Percentiles rank a stretch among this genome's conserved stretches.
Conservation (phyloP, 1,140 invertebrate genomes). For the Micrasema longulum region DNA sequence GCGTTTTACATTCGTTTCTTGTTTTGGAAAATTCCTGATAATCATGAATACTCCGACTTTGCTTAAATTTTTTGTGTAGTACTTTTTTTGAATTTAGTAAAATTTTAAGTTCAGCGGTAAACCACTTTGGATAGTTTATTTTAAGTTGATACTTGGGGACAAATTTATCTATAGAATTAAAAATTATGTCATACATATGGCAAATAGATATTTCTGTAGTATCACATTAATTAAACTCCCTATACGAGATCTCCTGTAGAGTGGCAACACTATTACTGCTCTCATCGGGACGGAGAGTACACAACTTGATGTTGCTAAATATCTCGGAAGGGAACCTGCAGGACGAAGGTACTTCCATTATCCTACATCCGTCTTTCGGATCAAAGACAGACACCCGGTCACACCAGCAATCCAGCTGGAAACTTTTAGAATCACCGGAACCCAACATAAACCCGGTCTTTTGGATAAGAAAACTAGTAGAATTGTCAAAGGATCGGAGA, state of each 20-base stretch:
- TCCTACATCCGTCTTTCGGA: constrained; percentile 56
- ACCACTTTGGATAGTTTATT: too few relatives aligned
- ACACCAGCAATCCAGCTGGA: constrained; percentile 2
- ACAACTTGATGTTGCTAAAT: constrained; percentile 56
- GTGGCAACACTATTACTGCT: constrained; percentile 55
- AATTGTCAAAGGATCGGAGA: too few relatives aligned
- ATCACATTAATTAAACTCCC: constrained; percentile 27
- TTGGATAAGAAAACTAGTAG: not conserved
- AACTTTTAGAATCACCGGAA: not conserved
- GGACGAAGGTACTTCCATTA: constrained; percentile 48
- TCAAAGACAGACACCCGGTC: constrained; percentile 56
- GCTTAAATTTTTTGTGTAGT: too few relatives aligned
- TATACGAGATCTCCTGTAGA: constrained; percentile 54
- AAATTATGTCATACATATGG: too few relatives aligned
- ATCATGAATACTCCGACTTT: too few relatives aligned
- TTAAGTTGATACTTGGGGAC: too few relatives aligned
- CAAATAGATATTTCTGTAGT: too few relatives aligned
- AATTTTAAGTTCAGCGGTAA: too few relatives aligned
- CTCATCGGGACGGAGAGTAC: constrained; percentile 55
- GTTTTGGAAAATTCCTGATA: too few relatives aligned
- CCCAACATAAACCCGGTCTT: not conserved
- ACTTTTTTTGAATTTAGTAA: too few relatives aligned
- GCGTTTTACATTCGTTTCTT: too few relatives aligned
- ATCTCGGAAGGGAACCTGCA: constrained; percentile 39
- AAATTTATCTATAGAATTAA: too few relatives aligned